Evolutionary conservation across 2,797 vertebrate genomes (phyloP).

Genomic region (Crenuchus spilurus): DNA sequence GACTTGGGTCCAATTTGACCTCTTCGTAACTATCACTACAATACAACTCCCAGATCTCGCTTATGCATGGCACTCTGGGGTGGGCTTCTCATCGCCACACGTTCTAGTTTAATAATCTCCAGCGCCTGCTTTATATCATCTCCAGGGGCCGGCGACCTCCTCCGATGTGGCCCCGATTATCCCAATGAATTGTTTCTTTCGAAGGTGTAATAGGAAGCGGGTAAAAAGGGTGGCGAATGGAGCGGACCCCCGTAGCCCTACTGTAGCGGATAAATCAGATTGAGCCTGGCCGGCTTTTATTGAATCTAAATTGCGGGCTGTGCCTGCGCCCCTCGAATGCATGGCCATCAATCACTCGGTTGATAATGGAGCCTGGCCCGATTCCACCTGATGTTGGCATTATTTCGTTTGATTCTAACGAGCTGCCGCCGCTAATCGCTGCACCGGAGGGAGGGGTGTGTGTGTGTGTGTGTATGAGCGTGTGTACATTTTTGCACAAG

Average conservation of each 20-base stretch:
- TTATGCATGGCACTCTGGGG: constrained; percentile 36
- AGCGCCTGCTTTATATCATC: constrained; percentile 58
- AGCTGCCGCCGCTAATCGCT: constrained; percentile 94
- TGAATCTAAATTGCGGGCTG: constrained; percentile 96
- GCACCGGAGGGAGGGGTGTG: constrained; percentile 86
- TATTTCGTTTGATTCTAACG: constrained; percentile 97
- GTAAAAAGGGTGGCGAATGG: constrained; percentile 60
- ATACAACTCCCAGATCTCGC: no score
- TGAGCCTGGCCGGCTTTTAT: constrained; percentile 88
- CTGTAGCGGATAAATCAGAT: constrained; percentile 95
- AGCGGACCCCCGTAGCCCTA: constrained; percentile 47
- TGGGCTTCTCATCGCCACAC: constrained; percentile 62
- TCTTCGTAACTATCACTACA: constrained; percentile 18
- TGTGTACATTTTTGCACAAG: constrained; percentile 59
- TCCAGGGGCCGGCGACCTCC: constrained; percentile 63
- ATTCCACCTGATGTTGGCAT: constrained; percentile 98
- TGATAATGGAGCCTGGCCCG: constrained; percentile 92
- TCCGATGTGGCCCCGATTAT: constrained; percentile 76
- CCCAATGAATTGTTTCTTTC: constrained; percentile 88
- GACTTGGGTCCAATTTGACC: constrained; percentile 6
- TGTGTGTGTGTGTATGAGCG: constrained; percentile 59
- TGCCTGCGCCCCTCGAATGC: constrained; percentile 83
- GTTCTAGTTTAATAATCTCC: constrained; percentile 78
- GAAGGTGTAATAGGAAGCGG: constrained; percentile 85
- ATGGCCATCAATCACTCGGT: constrained; percentile 93